Conservation (phyloP, 2,888 invertebrate genomes). For the Nomada ferruginata region DNA sequence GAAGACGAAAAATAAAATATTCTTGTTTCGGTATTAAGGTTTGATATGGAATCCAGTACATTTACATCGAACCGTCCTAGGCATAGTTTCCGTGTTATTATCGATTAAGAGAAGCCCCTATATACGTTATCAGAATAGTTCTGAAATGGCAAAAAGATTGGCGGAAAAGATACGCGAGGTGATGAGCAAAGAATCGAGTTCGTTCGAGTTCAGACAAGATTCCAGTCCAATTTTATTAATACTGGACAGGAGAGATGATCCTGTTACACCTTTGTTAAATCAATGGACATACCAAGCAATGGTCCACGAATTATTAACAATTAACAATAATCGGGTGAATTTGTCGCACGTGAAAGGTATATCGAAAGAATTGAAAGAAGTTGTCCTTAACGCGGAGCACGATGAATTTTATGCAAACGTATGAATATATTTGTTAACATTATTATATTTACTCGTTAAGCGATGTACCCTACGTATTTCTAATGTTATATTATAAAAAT, state of each 20-base stretch:
- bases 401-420: conserved; percentile 98
- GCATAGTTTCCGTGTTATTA: conserved; percentile 93
- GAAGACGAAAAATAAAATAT: background rate
- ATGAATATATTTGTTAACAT: conserved; percentile 59
- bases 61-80: conserved; percentile 92
- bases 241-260: conserved; percentile 96
- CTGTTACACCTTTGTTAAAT: conserved; percentile 97
- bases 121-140: conserved; percentile 95
- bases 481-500: conserved; percentile 20
- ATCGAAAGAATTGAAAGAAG: conserved; percentile 95
- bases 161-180: conserved; percentile 94
- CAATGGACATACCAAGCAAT: conserved; percentile 99
- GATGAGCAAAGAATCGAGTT: conserved; percentile 93
- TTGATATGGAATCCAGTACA: conserved; percentile 91
- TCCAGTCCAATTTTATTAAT: conserved; percentile 93
- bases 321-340: conserved; percentile 92
- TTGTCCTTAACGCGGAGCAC: conserved; percentile 97
- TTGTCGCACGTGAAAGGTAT: conserved; percentile 93
- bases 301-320: conserved; percentile 98
- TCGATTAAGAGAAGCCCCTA: conserved; percentile 96
- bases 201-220: conserved; percentile 93
- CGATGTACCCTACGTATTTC: background rate
- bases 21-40: conserved; percentile 81
- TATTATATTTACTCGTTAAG: conserved; percentile 2
- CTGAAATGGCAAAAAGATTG: conserved; percentile 92